phyloP scores from a whole-genome alignment of 1,140 invertebrate species.

The Pseudomyrmex dendroicus region DNA sequence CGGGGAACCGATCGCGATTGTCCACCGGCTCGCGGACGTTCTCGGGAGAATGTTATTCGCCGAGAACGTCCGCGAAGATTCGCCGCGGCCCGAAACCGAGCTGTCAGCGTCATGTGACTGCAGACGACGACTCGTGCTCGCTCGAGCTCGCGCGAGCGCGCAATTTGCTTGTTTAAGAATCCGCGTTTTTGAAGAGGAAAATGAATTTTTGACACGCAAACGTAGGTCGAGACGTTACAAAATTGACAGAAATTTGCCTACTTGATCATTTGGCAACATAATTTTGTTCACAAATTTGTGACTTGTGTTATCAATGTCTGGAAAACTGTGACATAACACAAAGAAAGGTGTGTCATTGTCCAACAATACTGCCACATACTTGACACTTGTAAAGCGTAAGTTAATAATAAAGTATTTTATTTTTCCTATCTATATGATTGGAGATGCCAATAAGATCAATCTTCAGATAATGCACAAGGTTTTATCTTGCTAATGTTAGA shows the following conservation, averaged over 20 bases:
- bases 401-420: too few species aligned
- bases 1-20: too few species aligned
- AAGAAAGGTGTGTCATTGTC: background rate
- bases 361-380: too few species aligned
- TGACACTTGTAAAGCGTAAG: too few species aligned
- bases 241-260: background rate
- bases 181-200: background rate
- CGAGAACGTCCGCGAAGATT: background rate
- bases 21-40: background rate
- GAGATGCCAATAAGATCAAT: too few species aligned
- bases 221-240: background rate
- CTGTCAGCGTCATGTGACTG: constrained; percentile 80
- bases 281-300: background rate
- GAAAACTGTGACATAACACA: constrained; percentile 12
- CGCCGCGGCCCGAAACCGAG: background rate
- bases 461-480: too few species aligned
- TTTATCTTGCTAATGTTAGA: too few species aligned
- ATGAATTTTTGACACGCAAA: too few species aligned
- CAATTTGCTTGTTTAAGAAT: background rate
- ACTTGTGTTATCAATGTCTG: background rate
- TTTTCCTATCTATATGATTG: too few species aligned
- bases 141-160: background rate
- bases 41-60: background rate
- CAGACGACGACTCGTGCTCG: constrained; percentile 63
- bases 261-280: background rate